Conservation (phyloP, 1,140 invertebrate genomes). For the Cardiocondyla obscurior region DNA sequence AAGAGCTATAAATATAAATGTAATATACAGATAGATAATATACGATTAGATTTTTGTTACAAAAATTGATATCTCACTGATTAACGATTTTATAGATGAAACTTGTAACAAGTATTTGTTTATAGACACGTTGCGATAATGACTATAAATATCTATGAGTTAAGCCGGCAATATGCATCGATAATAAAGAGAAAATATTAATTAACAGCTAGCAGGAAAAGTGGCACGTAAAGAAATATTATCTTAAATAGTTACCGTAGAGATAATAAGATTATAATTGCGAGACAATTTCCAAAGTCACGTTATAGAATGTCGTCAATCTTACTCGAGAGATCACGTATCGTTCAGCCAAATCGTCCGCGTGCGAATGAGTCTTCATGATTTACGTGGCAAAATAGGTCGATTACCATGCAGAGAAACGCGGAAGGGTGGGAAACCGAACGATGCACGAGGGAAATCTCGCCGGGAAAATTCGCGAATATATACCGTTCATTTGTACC, state of each 20-base stretch:
- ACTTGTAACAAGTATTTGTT: not conserved
- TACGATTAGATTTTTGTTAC: not conserved
- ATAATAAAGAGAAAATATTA: not conserved
- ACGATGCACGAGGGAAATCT: slow-evolving; percentile 43
- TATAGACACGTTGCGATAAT: not conserved
- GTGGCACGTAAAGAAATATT: not conserved
- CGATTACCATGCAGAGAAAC: slow-evolving; percentile 37
- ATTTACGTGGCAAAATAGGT: slow-evolving; percentile 21
- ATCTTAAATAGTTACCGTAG: not conserved
- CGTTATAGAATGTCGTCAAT: not conserved
- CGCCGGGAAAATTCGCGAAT: slow-evolving; percentile 33
- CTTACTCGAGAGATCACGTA: not conserved
- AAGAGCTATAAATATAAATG: not conserved
- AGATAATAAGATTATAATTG: not conserved
- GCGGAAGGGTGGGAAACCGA: slow-evolving; percentile 7
- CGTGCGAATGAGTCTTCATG: slow-evolving; percentile 15
- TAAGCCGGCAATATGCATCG: not conserved
- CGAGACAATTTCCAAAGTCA: not conserved
- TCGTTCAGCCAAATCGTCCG: not conserved
- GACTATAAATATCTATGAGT: slow-evolving; percentile 13
- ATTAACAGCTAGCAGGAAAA: not conserved
- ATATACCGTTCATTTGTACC: slow-evolving; percentile 52
- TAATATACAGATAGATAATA: not conserved
- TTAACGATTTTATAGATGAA: not conserved
- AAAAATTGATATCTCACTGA: not conserved